Evolutionary conservation across 2,797 vertebrate species (phyloP).

Genomic region (Nasua narica): DNA sequence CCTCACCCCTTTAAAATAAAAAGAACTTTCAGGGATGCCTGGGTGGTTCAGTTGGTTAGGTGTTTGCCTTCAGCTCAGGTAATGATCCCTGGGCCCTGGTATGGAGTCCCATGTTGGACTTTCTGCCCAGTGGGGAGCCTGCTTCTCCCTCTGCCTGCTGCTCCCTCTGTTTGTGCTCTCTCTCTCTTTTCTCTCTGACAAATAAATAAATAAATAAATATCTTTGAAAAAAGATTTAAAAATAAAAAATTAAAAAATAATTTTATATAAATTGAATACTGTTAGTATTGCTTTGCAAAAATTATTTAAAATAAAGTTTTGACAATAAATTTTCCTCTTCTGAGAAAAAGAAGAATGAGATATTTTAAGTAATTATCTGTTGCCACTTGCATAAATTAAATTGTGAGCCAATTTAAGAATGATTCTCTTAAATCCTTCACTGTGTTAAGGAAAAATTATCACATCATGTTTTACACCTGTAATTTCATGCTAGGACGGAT

Average conservation of each 20-base stretch:
- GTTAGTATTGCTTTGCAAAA: background rate
- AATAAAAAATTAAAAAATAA: background rate
- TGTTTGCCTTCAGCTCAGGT: no score
- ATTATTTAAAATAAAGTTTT: background rate
- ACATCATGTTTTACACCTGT: accelerated
- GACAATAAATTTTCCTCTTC: background rate
- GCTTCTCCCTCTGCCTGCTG: no score
- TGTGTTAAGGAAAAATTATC: background rate
- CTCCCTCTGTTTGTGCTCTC: no score
- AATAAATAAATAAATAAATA: no score
- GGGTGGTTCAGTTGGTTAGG: no score
- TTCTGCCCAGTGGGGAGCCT: no score
- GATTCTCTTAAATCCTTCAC: background rate
- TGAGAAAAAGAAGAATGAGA: background rate
- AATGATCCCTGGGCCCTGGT: no score
- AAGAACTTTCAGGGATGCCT: no score
- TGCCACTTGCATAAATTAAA: background rate
- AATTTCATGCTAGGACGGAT: background rate
- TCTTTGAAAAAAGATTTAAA: no score
- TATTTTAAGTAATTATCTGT: background rate
- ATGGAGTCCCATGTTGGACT: no score
- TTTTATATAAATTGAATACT: background rate
- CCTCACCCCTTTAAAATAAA: background rate
- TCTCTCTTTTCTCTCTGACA: no score
- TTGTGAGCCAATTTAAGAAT: background rate